Evolutionary conservation across 2,113 vertebrate species (phyloP).

Genomic region (Caretta caretta): DNA sequence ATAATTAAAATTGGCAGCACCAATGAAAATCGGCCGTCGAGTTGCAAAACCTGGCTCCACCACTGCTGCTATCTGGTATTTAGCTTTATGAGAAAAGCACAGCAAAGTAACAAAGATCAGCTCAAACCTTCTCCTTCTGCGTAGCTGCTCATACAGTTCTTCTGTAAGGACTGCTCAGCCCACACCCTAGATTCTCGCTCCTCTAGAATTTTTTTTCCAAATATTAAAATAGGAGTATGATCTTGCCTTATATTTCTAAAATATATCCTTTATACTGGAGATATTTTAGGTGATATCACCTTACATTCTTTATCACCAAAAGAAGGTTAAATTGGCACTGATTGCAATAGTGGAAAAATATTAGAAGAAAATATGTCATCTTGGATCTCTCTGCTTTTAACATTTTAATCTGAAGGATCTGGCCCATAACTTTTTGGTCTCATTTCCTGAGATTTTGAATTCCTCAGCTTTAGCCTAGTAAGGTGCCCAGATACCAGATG

Average conservation of each 20-base stretch:
- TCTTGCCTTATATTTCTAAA: neutral
- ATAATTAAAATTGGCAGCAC: neutral
- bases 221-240: neutral
- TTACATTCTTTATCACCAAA: neutral
- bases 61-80: neutral
- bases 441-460: neutral
- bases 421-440: neutral
- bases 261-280: neutral
- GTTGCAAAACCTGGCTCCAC: neutral
- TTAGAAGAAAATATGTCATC: neutral
- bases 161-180: neutral
- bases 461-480: neutral
- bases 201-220: neutral
- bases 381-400: neutral
- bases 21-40: neutral
- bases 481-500: neutral
- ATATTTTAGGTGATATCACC: neutral
- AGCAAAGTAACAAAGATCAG: neutral
- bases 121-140: neutral
- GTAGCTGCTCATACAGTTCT: neutral
- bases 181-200: neutral
- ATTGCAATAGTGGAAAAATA: neutral
- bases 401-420: neutral
- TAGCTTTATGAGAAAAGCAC: neutral
- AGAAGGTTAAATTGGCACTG: neutral